These are phyloP conservation scores for Timema cristinae DNA, from an alignment of 2,888 invertebrate species.

Conservation along the genomic window DNA sequence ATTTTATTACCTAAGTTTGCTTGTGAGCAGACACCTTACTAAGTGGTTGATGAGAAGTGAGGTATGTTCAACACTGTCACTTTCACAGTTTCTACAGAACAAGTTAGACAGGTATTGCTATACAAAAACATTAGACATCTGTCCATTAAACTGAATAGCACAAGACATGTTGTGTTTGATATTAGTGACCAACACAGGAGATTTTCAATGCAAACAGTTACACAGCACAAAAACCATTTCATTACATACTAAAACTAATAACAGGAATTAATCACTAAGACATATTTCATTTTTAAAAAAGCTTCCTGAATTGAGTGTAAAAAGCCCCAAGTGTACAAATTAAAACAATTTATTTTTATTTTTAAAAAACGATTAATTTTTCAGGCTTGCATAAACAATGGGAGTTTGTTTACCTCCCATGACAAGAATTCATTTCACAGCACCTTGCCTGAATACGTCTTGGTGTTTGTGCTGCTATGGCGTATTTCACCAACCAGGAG, in stretches of 20 bases:
- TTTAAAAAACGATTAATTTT: conserved; percentile 22
- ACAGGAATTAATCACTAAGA: conserved; percentile 29
- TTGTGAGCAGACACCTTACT: conserved; percentile 8
- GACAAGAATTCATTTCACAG: conserved; percentile 18
- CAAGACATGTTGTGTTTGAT: conserved; percentile 17
- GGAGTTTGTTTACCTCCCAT: conserved; percentile 17
- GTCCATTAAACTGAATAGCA: conserved; percentile 15
- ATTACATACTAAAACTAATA: conserved; percentile 28
- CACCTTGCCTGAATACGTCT: conserved; percentile 16
- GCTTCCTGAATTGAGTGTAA: conserved; percentile 28
- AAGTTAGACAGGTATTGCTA: conserved; percentile 22
- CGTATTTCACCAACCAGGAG: conserved; percentile 27
- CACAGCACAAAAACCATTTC: conserved; percentile 26
- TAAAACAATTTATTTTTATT: conserved; percentile 21
- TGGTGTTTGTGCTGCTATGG: conserved; percentile 30
- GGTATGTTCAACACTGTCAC: neutral
- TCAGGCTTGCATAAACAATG: conserved; percentile 25
- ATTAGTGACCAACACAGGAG: conserved; percentile 19
- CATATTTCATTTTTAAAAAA: conserved; percentile 25
- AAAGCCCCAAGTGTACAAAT: conserved; percentile 29
- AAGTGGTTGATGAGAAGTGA: too few relatives aligned
- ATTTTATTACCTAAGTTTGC: conserved; percentile 20
- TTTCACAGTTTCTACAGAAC: conserved; percentile 7
- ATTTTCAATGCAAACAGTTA: conserved; percentile 26
- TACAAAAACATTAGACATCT: conserved; percentile 22